Evolutionary conservation across 2,888 invertebrate genomes (phyloP).

Genomic region (Oxycera nigricornis): DNA sequence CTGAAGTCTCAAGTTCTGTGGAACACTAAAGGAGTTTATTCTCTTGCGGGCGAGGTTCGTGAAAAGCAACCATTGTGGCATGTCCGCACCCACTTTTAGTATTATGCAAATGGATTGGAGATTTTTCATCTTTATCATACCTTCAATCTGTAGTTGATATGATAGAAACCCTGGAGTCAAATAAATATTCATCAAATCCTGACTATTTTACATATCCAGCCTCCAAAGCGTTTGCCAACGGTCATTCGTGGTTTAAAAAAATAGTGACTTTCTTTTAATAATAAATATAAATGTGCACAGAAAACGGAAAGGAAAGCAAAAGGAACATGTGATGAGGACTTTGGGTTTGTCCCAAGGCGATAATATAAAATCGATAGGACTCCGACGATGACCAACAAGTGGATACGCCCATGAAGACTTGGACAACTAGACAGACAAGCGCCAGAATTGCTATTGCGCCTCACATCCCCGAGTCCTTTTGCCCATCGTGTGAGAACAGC

Average conservation of each 20-base stretch:
- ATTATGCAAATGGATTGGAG: conserved; percentile 6
- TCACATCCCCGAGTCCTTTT: not conserved
- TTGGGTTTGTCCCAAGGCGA: conserved; percentile 17
- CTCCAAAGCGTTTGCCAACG: not conserved
- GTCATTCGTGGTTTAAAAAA: conserved; percentile 13
- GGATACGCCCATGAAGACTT: conserved; percentile 43
- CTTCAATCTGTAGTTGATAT: not conserved
- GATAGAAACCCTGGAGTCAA: not conserved
- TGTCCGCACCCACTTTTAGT: not conserved
- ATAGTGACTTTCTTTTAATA: not conserved
- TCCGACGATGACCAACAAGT: conserved; percentile 42
- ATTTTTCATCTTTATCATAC: not conserved
- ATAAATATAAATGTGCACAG: not conserved
- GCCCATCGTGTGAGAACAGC: not conserved
- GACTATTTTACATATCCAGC: conserved; percentile 13
- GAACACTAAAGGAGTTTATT: not conserved
- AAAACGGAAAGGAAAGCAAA: conserved; percentile 7
- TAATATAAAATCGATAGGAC: conserved; percentile 44
- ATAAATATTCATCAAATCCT: conserved; percentile 6
- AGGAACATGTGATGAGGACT: not conserved
- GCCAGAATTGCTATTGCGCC: conserved; percentile 1
- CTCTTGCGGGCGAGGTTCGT: not conserved
- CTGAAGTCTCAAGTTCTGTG: not conserved
- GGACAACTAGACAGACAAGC: conserved; percentile 41
- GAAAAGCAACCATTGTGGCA: not conserved